Conservation (phyloP, 1,140 invertebrate species). For the Macrocentrus cingulum region DNA sequence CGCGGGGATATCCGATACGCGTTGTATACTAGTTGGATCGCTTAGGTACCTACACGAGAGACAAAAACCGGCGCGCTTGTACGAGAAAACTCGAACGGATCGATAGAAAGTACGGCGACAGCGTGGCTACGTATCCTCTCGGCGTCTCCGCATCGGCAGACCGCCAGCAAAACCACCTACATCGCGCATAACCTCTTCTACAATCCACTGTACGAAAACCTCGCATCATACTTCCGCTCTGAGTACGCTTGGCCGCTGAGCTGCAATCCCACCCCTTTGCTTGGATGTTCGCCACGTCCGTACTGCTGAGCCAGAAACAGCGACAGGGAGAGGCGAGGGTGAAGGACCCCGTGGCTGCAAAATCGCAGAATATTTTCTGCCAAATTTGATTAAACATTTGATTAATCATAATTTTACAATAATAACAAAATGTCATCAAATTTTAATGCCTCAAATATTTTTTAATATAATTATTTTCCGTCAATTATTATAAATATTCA, state of each 20-base stretch:
- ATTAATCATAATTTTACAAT: too few relatives aligned
- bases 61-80: background rate
- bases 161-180: conserved; percentile 10
- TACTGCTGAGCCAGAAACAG: background rate
- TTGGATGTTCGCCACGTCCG: conserved; percentile 13
- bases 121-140: background rate
- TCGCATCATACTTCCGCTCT: background rate
- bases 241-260: background rate
- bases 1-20: too few relatives aligned
- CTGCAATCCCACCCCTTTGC: background rate
- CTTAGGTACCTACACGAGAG: too few relatives aligned
- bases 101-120: background rate
- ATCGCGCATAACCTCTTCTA: background rate
- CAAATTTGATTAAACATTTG: too few relatives aligned
- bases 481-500: too few relatives aligned
- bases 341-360: too few relatives aligned
- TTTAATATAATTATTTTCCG: too few relatives aligned
- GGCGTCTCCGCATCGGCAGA: conserved; percentile 4
- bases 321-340: too few relatives aligned
- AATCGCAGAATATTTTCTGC: too few relatives aligned
- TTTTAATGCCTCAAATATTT: too few relatives aligned
- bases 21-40: too few relatives aligned
- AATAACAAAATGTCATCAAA: too few relatives aligned
- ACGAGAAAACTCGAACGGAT: background rate
- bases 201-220: background rate